A percentile compares a stretch with the other conserved stretches of the same genome.
These are phyloP conservation scores for Chrysolophus pictus DNA, from an alignment of 2,797 vertebrate genomes.

Conservation along the genomic window DNA sequence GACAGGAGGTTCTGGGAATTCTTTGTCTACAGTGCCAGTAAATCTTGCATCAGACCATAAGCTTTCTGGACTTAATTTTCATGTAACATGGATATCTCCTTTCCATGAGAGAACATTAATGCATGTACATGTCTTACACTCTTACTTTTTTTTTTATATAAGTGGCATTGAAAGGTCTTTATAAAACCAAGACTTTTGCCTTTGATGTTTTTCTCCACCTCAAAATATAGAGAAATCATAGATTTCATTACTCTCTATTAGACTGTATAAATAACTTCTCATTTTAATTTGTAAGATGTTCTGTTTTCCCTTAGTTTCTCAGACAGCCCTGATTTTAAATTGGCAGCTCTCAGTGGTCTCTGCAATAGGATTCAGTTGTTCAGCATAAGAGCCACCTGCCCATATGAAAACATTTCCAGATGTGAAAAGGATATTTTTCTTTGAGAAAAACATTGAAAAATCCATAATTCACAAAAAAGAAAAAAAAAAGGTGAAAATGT, in stretches of 20 bases:
- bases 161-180: neutral
- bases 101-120: neutral
- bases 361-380: conserved; percentile 3
- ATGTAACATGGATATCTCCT: neutral
- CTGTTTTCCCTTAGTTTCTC: neutral
- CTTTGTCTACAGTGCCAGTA: neutral
- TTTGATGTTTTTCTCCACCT: neutral
- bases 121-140: neutral
- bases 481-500: neutral
- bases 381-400: neutral
- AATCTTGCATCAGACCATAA: neutral
- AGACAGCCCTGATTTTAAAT: conserved; percentile 7
- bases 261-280: neutral
- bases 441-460: neutral
- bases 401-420: neutral
- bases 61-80: neutral
- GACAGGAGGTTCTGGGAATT: neutral
- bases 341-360: neutral
- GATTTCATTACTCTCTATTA: neutral
- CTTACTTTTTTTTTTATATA: neutral
- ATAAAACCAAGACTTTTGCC: neutral
- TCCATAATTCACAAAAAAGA: neutral
- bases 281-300: neutral
- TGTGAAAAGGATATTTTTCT: neutral
- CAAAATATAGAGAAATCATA: neutral